phyloP scores from a whole-genome alignment of 2,797 vertebrate genomes.

The Lindbergichthys nudifrons region DNA sequence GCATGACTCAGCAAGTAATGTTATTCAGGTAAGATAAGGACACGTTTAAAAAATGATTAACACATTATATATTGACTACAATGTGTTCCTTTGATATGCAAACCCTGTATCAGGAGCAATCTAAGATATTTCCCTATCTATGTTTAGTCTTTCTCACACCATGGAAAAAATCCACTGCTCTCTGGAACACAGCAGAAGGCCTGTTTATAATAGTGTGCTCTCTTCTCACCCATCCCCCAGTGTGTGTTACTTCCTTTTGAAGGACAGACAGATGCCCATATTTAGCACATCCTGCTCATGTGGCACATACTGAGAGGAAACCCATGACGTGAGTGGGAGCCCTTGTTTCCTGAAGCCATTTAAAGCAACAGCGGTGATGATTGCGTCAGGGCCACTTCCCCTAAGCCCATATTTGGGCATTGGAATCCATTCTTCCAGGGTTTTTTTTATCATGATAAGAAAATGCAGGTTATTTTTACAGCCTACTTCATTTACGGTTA shows the following conservation, averaged over 20 bases:
- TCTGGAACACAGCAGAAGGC: conserved; percentile 21
- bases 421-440: conserved; percentile 15
- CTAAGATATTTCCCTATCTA: conserved; percentile 8
- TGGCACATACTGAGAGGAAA: conserved; percentile 74
- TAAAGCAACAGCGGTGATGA: conserved; percentile 67
- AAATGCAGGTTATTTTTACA: neutral
- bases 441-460: conserved; percentile 1
- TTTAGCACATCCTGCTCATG: conserved; percentile 78
- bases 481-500: neutral
- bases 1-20: neutral
- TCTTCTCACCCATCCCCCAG: conserved; percentile 66
- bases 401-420: conserved; percentile 71
- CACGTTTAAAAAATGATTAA: neutral
- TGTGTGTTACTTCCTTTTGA: conserved; percentile 57
- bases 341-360: conserved; percentile 82
- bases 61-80: neutral
- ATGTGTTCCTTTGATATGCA: neutral
- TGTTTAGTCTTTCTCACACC: conserved; percentile 17
- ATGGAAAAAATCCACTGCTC: neutral
- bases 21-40: neutral
- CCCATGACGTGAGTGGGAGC: conserved; percentile 77
- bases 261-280: conserved; percentile 77
- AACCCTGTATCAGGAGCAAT: neutral
- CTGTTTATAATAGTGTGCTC: conserved; percentile 18
- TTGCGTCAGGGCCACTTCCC: conserved; percentile 72